Base-by-base conservation (phyloP, 2,888 invertebrate species). In the Ectobius pallidus region DNA sequence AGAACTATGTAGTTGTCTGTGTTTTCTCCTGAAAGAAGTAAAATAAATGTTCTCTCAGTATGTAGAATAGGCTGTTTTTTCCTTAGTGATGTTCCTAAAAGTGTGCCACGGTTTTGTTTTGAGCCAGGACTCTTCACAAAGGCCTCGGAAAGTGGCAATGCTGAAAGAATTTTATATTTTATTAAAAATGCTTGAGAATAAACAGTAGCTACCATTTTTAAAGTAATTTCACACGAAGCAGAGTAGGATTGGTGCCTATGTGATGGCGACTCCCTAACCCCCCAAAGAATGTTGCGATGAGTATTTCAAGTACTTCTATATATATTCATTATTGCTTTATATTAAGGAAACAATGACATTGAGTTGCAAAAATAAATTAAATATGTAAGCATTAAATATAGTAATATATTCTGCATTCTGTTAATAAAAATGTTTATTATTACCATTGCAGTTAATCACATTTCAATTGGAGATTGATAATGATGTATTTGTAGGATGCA, bases 11-110 rank as follows among this genome's bases (percentile, higher is more conserved):
- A 71, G 69, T 49, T 69, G 34, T 73, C 65, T 71, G 52, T 74
- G 74, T 34, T 70, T 61, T 71, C 62, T 74, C 69, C 68, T 71
- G 44, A 71, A 42, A 39, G 69, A 68, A 65, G 49, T 46, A 49
- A 72, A 74, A 73, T 73, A 74, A 74, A 73, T 74, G 70, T 74
- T 72, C 42, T n/a, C n/a, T 70, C 58, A 74, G 61, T 34, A 69
- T 65, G 27, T 65, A 65, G 65, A 44, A 65, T 65, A 65, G 65
- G 46, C 9, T 46, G 46, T 65, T 46, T 65, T 46, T 65, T 69
- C 55, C 34, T 69, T 58, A 44, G 30, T 11, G 46, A 42, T 44
- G 44, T 32, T 25, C 46, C 44, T 58, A 4, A 3, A n/a, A 25
- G 7, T 55, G 16, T 9, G n/a, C 30, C 25, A 22, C 11, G 4